phyloP scores from a whole-genome alignment of 2,797 vertebrate genomes.

The Chiloscyllium punctatum region DNA sequence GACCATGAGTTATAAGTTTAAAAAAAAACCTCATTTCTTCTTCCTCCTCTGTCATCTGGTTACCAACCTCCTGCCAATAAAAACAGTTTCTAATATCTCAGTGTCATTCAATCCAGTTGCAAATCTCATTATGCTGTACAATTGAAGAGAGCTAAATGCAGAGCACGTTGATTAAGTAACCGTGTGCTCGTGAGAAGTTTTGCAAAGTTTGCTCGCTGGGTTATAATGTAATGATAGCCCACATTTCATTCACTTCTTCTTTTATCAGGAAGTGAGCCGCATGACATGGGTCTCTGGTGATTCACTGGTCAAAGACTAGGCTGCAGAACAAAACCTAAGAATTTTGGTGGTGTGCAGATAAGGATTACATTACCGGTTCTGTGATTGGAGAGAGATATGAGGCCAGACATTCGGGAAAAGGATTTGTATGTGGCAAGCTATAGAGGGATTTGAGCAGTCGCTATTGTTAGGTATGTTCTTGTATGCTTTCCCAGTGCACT shows the following conservation, averaged over 20 bases:
- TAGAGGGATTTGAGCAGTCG: not conserved
- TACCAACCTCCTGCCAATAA: not conserved
- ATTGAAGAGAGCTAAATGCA: not conserved
- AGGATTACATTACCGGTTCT: not conserved
- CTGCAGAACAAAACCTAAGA: too few relatives aligned
- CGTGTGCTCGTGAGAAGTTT: not conserved
- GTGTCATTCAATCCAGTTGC: not conserved
- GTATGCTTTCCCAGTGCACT: not conserved
- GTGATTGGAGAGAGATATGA: not conserved
- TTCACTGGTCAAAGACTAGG: not conserved
- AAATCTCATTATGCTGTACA: not conserved
- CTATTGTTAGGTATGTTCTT: not conserved
- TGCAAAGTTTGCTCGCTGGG: not conserved
- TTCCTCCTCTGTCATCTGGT: not conserved
- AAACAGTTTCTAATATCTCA: not conserved
- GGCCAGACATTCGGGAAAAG: not conserved
- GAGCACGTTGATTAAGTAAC: not conserved
- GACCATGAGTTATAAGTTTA: not conserved
- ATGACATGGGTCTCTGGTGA: not conserved
- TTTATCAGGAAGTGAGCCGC: slow-evolving; percentile 1
- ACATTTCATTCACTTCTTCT: slow-evolving; percentile 2
- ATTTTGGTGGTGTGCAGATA: not conserved
- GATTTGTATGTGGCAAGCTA: too few relatives aligned
- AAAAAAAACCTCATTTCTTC: not conserved
- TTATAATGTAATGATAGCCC: not conserved